Conservation (phyloP, 2,113 vertebrate species). For the Kobus ellipsiprymnus region DNA sequence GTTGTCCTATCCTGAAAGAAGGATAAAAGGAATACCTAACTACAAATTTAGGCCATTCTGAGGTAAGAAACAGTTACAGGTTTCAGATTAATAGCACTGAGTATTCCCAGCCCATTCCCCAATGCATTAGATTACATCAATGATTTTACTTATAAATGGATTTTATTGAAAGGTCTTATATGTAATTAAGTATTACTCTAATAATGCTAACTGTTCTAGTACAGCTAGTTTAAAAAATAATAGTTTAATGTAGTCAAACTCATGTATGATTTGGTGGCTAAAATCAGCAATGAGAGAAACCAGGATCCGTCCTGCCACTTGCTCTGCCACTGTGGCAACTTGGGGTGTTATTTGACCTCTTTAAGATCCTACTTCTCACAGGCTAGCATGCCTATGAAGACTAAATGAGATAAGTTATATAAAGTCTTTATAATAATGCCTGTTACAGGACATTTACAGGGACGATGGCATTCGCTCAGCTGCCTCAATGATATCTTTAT, state of each 20-base stretch:
- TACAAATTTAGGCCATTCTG: background rate
- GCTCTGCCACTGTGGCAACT: background rate
- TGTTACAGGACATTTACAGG: background rate
- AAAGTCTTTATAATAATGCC: background rate
- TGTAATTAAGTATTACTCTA: background rate
- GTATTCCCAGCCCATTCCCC: no score
- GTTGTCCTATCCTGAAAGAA: background rate
- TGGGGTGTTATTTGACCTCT: background rate
- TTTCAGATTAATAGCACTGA: background rate
- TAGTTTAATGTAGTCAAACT: background rate
- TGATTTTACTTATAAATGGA: background rate
- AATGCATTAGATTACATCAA: background rate
- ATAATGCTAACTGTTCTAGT: background rate
- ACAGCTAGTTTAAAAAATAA: background rate
- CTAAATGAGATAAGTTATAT: background rate
- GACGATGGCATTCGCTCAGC: background rate
- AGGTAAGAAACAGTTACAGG: background rate
- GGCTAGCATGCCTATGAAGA: background rate
- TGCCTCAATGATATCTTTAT: background rate
- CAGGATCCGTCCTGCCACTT: background rate
- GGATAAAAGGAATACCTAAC: conserved; percentile 8
- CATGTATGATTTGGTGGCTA: background rate
- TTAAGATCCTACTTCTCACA: background rate
- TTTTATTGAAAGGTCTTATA: conserved; percentile 1
- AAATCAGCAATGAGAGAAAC: background rate